Conservation (phyloP, 2,797 vertebrate genomes). For the Ctenopoma kingsleyae region DNA sequence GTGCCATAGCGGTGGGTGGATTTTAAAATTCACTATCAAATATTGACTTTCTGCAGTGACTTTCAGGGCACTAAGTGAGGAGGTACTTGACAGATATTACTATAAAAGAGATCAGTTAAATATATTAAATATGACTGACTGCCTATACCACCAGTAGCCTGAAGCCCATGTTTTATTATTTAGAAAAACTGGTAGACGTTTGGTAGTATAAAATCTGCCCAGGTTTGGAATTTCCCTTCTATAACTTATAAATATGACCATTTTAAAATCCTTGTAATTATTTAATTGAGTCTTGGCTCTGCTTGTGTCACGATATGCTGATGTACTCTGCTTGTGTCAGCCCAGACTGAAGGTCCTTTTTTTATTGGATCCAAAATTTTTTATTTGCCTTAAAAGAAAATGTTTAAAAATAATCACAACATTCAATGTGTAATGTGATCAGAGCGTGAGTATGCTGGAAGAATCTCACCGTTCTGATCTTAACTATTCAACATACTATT, state of each 20-base stretch:
- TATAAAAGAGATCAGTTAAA: background rate
- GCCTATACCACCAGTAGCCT: background rate
- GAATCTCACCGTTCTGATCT: constrained; percentile 5
- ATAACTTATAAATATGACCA: background rate
- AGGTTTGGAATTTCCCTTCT: background rate
- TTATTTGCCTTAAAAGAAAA: background rate
- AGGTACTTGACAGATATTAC: background rate
- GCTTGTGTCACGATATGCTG: no score
- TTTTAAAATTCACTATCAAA: constrained; percentile 3
- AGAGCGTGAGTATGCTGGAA: constrained; percentile 1
- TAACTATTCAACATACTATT: background rate
- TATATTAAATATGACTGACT: constrained; percentile 13
- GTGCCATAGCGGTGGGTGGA: background rate
- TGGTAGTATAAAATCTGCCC: constrained; percentile 1
- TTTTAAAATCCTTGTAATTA: constrained; percentile 4
- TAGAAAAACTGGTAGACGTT: constrained; percentile 6
- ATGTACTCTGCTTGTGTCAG: background rate
- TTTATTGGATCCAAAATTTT: constrained; percentile 1
- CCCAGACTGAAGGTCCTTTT: background rate
- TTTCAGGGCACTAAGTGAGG: background rate
- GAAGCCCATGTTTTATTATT: constrained; percentile 27
- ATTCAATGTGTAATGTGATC: background rate
- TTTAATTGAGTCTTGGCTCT: background rate
- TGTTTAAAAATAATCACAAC: background rate
- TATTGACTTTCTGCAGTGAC: constrained; percentile 1